These are phyloP conservation scores for Drosophila mulleri DNA, from an alignment of 2,888 invertebrate genomes.

Conservation along the genomic window DNA sequence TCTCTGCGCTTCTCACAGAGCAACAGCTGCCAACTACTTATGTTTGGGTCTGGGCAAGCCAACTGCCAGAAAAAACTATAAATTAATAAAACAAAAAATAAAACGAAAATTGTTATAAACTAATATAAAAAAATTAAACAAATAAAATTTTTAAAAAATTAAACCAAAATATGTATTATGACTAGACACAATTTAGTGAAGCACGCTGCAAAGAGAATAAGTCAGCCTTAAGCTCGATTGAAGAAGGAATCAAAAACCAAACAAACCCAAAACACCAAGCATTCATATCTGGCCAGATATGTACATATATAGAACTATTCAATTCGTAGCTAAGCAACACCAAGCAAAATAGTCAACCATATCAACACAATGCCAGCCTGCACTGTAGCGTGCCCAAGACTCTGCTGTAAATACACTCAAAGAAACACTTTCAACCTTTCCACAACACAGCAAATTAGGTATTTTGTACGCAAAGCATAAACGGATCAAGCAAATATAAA, in stretches of 20 bases:
- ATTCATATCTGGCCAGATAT: conserved; percentile 6
- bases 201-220: conserved; percentile 13
- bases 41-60: conserved; percentile 33
- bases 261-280: conserved; percentile 1
- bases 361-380: conserved; percentile 37
- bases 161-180: background rate
- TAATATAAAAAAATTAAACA: background rate
- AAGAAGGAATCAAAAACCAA: background rate
- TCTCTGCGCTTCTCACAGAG: conserved; percentile 53
- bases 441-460: conserved; percentile 30
- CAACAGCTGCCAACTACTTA: conserved; percentile 22
- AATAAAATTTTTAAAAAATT: conserved; percentile 1
- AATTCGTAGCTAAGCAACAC: conserved; percentile 1
- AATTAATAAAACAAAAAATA: background rate
- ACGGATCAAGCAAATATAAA: conserved; percentile 2
- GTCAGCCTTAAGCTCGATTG: conserved; percentile 10
- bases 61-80: conserved; percentile 4
- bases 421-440: conserved; percentile 21
- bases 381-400: conserved; percentile 50
- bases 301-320: conserved; percentile 21
- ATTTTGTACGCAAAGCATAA: conserved; percentile 55
- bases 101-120: conserved; percentile 2
- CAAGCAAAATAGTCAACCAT: conserved; percentile 15
- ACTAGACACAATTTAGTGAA: conserved; percentile 9
- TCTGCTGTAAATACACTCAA: conserved; percentile 58